Evolutionary conservation across 2,888 invertebrate species (phyloP), one percentile per base, ranked within the genome.

Genomic region (Tipula vernalis): DNA sequence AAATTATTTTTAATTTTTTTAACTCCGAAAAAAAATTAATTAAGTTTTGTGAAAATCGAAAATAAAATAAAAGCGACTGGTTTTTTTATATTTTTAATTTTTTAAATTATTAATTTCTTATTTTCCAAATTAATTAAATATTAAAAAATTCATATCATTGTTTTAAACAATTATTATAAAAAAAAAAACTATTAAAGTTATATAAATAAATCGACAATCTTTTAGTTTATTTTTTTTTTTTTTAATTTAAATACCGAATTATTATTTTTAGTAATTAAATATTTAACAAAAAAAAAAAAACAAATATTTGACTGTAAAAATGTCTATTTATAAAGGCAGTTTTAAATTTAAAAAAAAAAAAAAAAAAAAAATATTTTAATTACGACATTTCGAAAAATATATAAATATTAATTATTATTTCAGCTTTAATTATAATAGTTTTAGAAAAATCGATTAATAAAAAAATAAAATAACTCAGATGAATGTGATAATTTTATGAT

Each of bases 371-470:
- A 51, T 51, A 51, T 51, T 51, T 51, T n/a, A 51, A 51, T 51
- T 51, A 51, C 47, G 47, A 51, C 47, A 51, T 51, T 51, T 51
- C 47, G 47, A 57, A 57, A 44, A 57, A 18, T 57, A 57, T 57
- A 15, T 57, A 57, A 57, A 57, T 57, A 57, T 57, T 51, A 51
- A 51, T 51, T 57, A 57, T 83, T 83, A 36, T 83, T 36, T 83
- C 83, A 83, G 83, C 83, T 83, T 83, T 83, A 83, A 83, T 83
- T 83, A 83, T 83, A 36, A 36, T 83, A 83, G 36, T 83, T 83
- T 83, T 36, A 10, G 36, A 83, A 36, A 83, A 83, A 83, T 83
- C 83, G 36, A 83, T 83, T 36, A 36, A 83, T 83, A 83, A 41
- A 41, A 41, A 41, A 83, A n/a, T 36, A 18, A 36, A 36, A 83